A percentile compares a stretch with the other conserved stretches of the same genome.
phyloP scores from a whole-genome alignment of 35 echinoderm and acorn worm genomes.

The Eucidaris tribuloides region DNA sequence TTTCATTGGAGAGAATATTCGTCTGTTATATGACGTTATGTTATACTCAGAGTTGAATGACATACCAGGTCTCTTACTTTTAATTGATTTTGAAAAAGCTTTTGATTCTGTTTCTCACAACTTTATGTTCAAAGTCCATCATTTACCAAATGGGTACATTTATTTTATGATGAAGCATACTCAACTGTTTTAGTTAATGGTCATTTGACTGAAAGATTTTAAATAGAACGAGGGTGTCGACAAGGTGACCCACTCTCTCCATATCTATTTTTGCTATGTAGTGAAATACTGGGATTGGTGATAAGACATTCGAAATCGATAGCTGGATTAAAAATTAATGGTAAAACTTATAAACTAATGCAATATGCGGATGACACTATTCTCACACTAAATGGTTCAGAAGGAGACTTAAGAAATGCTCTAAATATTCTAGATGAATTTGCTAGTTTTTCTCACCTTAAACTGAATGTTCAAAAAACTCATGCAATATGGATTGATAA shows the following conservation, averaged over 20 bases:
- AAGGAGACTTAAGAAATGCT: no score
- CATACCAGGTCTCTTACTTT: slow-evolving; percentile 8
- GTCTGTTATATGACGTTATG: slow-evolving; percentile 14
- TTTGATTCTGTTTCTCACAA: slow-evolving; percentile 23
- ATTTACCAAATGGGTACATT: background rate
- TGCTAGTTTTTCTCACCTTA: no score
- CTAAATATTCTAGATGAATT: no score
- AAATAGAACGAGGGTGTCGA: slow-evolving; percentile 18
- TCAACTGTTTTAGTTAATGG: background rate
- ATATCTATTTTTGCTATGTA: slow-evolving; percentile 25
- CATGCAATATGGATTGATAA: no score
- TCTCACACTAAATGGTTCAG: no score
- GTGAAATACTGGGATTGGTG: no score
- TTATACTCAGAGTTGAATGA: background rate
- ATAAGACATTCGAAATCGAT: no score
- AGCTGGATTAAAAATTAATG: no score
- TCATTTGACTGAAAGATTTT: background rate
- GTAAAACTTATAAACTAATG: no score
- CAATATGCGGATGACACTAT: no score
- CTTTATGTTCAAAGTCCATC: slow-evolving; percentile 20
- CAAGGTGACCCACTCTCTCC: background rate
- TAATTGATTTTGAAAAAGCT: slow-evolving; percentile 39
- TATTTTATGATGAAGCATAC: background rate
- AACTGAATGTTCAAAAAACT: no score
- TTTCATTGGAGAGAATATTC: slow-evolving; percentile 15